Evolutionary conservation across 2,797 vertebrate genomes (phyloP).

Genomic region (Scolopax rusticola): DNA sequence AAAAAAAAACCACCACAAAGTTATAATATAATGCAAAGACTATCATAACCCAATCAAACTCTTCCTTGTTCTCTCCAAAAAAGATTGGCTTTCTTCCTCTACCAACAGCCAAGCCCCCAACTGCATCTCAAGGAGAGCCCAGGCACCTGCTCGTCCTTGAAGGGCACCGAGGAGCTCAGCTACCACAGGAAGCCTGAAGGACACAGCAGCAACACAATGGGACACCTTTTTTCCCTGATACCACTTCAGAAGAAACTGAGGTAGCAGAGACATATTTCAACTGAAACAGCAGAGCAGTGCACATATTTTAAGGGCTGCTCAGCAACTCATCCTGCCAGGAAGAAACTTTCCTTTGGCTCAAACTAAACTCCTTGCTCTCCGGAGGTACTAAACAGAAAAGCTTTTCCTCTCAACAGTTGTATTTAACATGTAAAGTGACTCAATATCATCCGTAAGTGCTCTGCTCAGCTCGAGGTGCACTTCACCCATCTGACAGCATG

Average conservation of each 20-base stretch:
- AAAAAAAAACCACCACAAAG: not conserved
- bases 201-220: not conserved
- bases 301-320: not conserved
- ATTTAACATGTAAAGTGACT: not conserved
- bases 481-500: not conserved
- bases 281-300: not conserved
- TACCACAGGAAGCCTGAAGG: not conserved
- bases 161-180: not conserved
- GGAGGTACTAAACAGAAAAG: not conserved
- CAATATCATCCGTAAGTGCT: not conserved
- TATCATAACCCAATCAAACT: not conserved
- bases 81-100: not conserved
- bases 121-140: not conserved
- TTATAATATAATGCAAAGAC: not conserved
- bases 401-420: not conserved
- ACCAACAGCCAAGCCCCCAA: not conserved
- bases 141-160: not conserved
- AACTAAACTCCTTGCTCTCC: not conserved
- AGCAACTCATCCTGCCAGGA: not conserved
- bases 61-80: not conserved
- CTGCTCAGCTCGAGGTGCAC: not conserved
- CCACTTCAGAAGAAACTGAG: not conserved
- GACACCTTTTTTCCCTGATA: not conserved
- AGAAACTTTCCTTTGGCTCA: not conserved
- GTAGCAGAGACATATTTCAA: not conserved